phyloP scores from a whole-genome alignment of 2,113 vertebrate species.

The Ictalurus furcatus region DNA sequence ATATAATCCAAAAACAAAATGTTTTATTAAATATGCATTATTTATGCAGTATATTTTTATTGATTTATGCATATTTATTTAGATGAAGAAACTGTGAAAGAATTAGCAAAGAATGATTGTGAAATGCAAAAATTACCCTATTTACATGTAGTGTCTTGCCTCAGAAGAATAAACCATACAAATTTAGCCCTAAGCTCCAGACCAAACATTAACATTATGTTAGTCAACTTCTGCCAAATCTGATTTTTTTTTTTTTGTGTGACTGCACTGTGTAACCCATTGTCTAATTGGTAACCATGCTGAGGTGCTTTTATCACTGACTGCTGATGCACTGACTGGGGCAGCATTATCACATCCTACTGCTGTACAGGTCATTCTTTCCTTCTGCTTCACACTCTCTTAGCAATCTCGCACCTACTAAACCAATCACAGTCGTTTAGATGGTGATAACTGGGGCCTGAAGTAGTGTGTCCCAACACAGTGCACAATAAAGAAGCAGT shows the following conservation, averaged over 20 bases:
- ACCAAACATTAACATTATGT: background rate
- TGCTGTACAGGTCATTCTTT: conserved; percentile 11
- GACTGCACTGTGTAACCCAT: background rate
- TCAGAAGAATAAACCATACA: background rate
- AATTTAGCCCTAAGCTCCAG: background rate
- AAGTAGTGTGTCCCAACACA: conserved; percentile 7
- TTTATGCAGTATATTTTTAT: no score
- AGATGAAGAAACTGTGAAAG: background rate
- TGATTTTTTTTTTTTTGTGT: background rate
- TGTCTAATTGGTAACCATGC: background rate
- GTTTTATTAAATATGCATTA: background rate
- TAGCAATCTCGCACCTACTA: background rate
- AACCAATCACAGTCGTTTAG: conserved; percentile 18
- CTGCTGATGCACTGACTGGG: background rate
- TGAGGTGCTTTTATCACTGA: background rate
- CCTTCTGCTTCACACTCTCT: background rate
- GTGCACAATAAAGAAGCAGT: conserved; percentile 3
- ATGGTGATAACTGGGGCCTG: conserved; percentile 2
- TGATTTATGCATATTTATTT: background rate
- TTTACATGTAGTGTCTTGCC: background rate
- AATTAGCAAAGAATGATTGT: background rate
- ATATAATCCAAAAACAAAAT: background rate
- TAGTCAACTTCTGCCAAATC: background rate
- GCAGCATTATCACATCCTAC: background rate
- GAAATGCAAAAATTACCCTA: background rate